Conservation (phyloP, 2,113 vertebrate genomes). For the Ciconia boyciana region DNA sequence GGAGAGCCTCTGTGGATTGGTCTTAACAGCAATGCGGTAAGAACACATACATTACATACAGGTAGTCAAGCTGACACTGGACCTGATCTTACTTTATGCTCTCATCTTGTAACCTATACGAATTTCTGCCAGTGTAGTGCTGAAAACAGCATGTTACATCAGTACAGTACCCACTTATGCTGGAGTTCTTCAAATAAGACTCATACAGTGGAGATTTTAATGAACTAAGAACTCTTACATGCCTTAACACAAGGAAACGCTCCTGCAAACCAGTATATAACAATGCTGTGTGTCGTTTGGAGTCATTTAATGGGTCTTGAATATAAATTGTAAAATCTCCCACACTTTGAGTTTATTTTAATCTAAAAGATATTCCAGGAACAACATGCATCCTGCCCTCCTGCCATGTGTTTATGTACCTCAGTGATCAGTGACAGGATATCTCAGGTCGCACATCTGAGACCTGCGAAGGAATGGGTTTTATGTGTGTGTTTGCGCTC, state of each 20-base stretch:
- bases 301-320: rapidly evolving
- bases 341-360: background rate
- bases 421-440: background rate
- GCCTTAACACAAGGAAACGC: background rate
- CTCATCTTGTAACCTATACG: background rate
- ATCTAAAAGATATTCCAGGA: background rate
- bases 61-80: background rate
- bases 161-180: background rate
- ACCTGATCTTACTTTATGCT: background rate
- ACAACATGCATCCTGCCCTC: background rate
- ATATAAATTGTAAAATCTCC: background rate
- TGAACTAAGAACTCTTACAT: background rate
- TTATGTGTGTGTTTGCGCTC: background rate
- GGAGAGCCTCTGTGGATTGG: constrained; percentile 87
- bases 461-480: background rate
- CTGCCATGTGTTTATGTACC: background rate
- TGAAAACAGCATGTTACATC: background rate
- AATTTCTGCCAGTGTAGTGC: background rate
- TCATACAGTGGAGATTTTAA: background rate
- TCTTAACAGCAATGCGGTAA: constrained; percentile 89
- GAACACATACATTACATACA: background rate
- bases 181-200: background rate
- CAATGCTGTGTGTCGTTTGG: background rate
- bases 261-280: background rate
- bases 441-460: background rate